Base-by-base conservation (phyloP, 2,888 invertebrate genomes). In the Drosophila meridionalis region DNA sequence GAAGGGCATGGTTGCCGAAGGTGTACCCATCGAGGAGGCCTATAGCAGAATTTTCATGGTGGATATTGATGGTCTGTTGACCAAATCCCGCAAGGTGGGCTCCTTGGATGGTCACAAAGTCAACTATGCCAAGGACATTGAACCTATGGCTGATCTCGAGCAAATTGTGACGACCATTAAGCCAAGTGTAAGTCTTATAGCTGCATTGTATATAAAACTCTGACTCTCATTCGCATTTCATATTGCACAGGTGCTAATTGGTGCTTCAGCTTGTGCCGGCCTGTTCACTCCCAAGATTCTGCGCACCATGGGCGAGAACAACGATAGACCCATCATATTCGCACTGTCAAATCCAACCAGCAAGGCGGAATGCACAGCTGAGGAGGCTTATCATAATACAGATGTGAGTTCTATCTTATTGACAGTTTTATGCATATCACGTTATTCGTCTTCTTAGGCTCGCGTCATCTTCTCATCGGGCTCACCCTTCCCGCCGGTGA, bases 311-410 rank as follows among this genome's bases (percentile, higher is more conserved):
- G 97, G 96, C 0, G 93, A 94, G 67, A 96, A 96, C 92, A 98
- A 98, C 82, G 96, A 98, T 4, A 94, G 96, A 61, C 99, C 99
- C 0, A 95, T 99, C 81, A 96, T 99, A 78, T 99, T 99, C 92
- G 99, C 99, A 11, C 95, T 99, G 48, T 99, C 99, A 83, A 99
- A 99, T 94, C 99, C 99, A 7, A 99, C 99, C 0, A 96, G 96
- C 93, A 98, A 98, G 94, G 98, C 99, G 0, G 99, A 99, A 93
- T 99, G 99, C 92, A 99, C 99, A 0, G 99, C 99, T 3, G 97
- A 99, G 90, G 96, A 97, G 83, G 99, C 99, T 0, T 99, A 98
- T 92, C 95, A 95, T n/a, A 92, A 96, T 86, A 99, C 99, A 2
- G 96, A 98, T 88, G 99, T 99, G 50, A 95, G 96, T 71, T 32